phyloP scores from a whole-genome alignment of 2,888 invertebrate species.

The Agrochola macilenta region DNA sequence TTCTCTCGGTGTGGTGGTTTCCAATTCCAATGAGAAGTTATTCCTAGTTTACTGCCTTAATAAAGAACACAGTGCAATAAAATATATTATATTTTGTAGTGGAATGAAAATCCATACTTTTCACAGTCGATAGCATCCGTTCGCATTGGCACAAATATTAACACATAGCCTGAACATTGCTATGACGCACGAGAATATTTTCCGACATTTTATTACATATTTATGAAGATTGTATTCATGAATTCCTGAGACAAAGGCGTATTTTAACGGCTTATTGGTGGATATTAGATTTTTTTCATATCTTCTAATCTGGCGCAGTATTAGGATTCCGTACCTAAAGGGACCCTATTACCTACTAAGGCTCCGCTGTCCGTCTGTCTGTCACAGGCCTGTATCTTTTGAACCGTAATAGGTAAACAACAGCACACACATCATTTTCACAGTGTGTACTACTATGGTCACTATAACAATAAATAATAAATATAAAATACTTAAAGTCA shows the following conservation, averaged over 20 bases:
- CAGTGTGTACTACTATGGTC: too few species aligned
- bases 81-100: background rate
- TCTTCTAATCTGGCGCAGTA: slow-evolving; percentile 32
- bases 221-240: slow-evolving; percentile 72
- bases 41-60: background rate
- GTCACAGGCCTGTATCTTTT: too few species aligned
- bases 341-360: background rate
- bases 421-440: too few species aligned
- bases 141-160: slow-evolving; percentile 41
- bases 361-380: background rate
- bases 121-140: slow-evolving; percentile 13
- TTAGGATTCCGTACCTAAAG: background rate
- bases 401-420: too few species aligned
- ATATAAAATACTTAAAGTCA: too few species aligned
- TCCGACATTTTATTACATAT: slow-evolving; percentile 60
- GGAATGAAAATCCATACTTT: slow-evolving; percentile 25
- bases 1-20: background rate
- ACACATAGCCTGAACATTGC: slow-evolving; percentile 30
- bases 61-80: slow-evolving; percentile 7
- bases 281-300: slow-evolving; percentile 64
- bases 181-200: slow-evolving; percentile 51
- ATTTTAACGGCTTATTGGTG: slow-evolving; percentile 54
- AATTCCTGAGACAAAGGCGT: slow-evolving; percentile 66
- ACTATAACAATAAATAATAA: too few species aligned
- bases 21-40: background rate